Evolutionary conservation across 2,888 invertebrate genomes (phyloP), one percentile per base, ranked within the genome.

Genomic region (Adineta ricciae): DNA sequence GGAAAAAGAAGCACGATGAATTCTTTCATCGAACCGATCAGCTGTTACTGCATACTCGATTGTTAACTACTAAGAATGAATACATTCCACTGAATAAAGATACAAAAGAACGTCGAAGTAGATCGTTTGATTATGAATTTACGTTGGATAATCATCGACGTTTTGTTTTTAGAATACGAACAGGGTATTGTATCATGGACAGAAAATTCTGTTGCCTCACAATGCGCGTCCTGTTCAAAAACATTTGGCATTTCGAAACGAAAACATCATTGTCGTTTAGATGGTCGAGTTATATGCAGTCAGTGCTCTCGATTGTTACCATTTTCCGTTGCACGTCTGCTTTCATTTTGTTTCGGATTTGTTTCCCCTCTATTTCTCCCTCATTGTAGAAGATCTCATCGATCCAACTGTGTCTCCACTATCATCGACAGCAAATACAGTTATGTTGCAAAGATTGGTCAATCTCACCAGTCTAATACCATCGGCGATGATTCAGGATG

Each of bases 201-300:
- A 82, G 95, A 96, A 88, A 98, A 98, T 54, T 93, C 93, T 83
- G 94, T 94, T 84, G 96, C 96, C 0, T 94, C 94, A 87, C 91
- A 95, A 16, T 99, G 98, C 90, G 96, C 96, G 0, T 94, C 93
- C 87, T 99, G 99, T 91, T 95, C 96, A 0, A 94, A 94, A 89
- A 92, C 93, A 83, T 99, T 99, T 91, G 94, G 94, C 88, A 87
- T 89, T n/a, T 91, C 96, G 86, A 92, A 95, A 86, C 92, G 98
- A 87, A 95, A 96, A 90, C 98, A 99, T 91, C 99, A 99, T 91
- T 99, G 99, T 89, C 92, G 97, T 86, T 92, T 98, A 7, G 98
- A 92, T 88, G 97, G 97, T 0, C 94, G 95, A 86, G 94, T 97
- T 86, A 94, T 97, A 92, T 97, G 97, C 90, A 93, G 95, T 89